Base-by-base conservation (phyloP, 2,113 vertebrate species). In the Catagonus wagneri region DNA sequence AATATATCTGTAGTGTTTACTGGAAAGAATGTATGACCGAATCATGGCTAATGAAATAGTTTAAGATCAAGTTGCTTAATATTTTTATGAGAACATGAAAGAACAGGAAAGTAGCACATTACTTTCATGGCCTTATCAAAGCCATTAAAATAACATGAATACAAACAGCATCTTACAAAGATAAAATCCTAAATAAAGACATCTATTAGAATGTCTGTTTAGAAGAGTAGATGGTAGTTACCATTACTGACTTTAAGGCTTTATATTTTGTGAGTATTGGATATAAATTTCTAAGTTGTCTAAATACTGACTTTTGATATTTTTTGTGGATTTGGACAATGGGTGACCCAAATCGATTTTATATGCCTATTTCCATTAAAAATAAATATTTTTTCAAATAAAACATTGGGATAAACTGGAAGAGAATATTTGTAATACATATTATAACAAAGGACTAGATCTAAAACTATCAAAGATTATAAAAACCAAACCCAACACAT, bases 1-100 rank as follows among this genome's bases (percentile, higher is more conserved):
- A 54, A 29, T 84, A 74, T 74, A 20, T 74, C 44, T 89, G 36
- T 20, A 81, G 11, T 83, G 13, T 52, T 72, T 65, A 58, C 23
- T 69, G 27, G 29, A 75, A 93, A 80, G 15, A 69, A 63, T 86
- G 4, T 65, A 12, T 27, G 23, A 80, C 8, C 50, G 71, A 66
- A 84, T 65, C 32, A 85, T 56, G 65, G 25, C 29, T 83, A 6
- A 25, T 72, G 29, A 93, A 61, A 36, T 91, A 27, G 72, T 25
- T 56, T 61, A 88, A 84, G 39, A 76, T 32, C 58, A 88, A 87
- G 9, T 72, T 88, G 63, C 25, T 95, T 87, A 91, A 83, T 83
- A 93, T 39, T 76, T 87, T 93, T 13, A 83, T 78, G 69, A 66
- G 50, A 58, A 54, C 79, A 79, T 61, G 72, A 86, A 88, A 54